Evolutionary conservation across 1,140 invertebrate genomes (phyloP).

Genomic region (Drosophila nannoptera): DNA sequence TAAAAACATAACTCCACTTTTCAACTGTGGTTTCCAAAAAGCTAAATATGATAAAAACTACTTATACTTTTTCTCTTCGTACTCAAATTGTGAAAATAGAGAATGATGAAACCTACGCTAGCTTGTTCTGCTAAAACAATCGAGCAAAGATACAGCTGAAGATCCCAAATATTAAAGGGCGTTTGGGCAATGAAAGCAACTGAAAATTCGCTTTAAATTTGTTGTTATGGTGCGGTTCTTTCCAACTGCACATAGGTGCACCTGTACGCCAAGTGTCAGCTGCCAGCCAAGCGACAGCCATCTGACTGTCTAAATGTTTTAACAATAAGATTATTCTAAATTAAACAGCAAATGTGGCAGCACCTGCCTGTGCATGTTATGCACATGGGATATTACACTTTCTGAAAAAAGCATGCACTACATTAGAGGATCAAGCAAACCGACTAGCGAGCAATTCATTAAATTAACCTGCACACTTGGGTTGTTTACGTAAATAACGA

Average conservation of each 20-base stretch:
- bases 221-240: constrained; percentile 13
- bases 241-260: constrained; percentile 27
- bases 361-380: constrained; percentile 21
- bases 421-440: not conserved
- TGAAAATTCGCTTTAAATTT: constrained; percentile 5
- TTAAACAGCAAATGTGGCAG: constrained; percentile 24
- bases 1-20: no score
- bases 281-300: constrained; percentile 20
- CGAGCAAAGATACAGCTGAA: constrained; percentile 8
- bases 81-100: not conserved
- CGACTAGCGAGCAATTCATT: constrained; percentile 2
- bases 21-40: no score
- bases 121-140: constrained; percentile 17
- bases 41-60: no score
- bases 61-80: not conserved
- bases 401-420: constrained; percentile 4
- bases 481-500: not conserved
- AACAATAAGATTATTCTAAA: constrained; percentile 28
- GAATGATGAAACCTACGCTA: not conserved
- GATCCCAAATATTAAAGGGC: constrained; percentile 1
- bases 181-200: not conserved
- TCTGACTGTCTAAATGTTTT: constrained; percentile 16
- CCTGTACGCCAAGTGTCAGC: constrained; percentile 39
- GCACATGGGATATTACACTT: constrained; percentile 10
- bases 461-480: not conserved